These are phyloP conservation scores for Agrochola lota DNA, from an alignment of 2,888 invertebrate genomes.

Conservation along the genomic window DNA sequence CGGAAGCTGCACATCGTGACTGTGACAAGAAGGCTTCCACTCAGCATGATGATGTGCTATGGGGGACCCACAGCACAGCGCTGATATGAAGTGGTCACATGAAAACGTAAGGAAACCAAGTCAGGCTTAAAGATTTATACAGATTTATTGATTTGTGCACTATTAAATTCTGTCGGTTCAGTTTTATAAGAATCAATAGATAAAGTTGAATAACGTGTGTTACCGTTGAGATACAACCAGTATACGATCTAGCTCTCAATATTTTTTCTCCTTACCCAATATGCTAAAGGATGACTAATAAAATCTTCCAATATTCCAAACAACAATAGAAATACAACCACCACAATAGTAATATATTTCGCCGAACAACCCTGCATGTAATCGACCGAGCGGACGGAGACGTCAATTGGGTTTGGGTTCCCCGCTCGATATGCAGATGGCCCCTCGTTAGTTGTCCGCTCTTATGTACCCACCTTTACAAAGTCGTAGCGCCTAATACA, in stretches of 20 bases:
- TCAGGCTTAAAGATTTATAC: too few relatives aligned
- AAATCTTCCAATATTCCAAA: constrained; percentile 17
- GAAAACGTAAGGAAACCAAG: too few relatives aligned
- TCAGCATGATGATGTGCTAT: too few relatives aligned
- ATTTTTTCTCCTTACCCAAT: constrained; percentile 14
- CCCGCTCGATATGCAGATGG: constrained; percentile 77
- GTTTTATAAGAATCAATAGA: neutral
- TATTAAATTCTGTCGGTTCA: neutral
- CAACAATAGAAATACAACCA: constrained; percentile 35
- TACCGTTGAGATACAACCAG: constrained; percentile 1
- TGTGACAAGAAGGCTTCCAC: too few relatives aligned
- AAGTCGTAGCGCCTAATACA: constrained; percentile 60
- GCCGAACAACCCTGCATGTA: constrained; percentile 52
- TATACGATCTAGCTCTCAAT: neutral
- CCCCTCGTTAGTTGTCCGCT: constrained; percentile 73
- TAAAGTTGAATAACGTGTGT: neutral
- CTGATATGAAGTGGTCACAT: too few relatives aligned
- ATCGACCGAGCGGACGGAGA: constrained; percentile 58
- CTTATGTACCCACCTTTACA: constrained; percentile 67
- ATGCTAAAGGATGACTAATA: constrained; percentile 17
- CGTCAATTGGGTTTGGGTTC: constrained; percentile 72
- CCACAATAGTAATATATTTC: constrained; percentile 51
- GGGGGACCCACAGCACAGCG: too few relatives aligned
- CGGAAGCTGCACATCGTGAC: too few relatives aligned
- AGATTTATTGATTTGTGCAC: too few relatives aligned